These are phyloP conservation scores for Tenthredo distinguenda DNA, from an alignment of 2,888 invertebrate species.

Conservation along the genomic window DNA sequence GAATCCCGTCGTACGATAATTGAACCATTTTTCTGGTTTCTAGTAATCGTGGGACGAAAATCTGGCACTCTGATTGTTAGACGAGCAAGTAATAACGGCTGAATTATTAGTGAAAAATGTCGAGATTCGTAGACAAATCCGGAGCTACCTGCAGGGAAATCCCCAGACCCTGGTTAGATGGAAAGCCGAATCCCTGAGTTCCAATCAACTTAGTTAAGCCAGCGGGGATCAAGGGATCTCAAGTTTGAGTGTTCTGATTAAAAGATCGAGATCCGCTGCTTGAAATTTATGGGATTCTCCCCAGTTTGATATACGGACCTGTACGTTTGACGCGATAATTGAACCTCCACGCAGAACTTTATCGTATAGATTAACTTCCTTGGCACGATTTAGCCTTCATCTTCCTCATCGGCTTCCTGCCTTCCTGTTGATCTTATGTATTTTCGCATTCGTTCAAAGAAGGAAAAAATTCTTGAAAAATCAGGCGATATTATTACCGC, in stretches of 20 bases:
- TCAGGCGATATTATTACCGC: conserved; percentile 8
- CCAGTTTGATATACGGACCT: not conserved
- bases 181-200: conserved; percentile 8
- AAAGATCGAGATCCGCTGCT: conserved; percentile 35
- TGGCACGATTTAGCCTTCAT: not conserved
- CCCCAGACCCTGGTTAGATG: not conserved
- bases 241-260: conserved; percentile 45
- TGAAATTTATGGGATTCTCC: conserved; percentile 34
- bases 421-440: not conserved
- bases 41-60: not conserved
- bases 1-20: not conserved
- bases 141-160: not conserved
- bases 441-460: not conserved
- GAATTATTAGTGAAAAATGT: not conserved
- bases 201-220: conserved; percentile 38
- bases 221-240: conserved; percentile 38
- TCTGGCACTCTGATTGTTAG: not conserved
- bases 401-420: not conserved
- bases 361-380: conserved; percentile 3
- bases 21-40: not conserved
- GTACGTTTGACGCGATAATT: conserved; percentile 25
- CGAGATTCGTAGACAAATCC: conserved; percentile 15
- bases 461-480: not conserved
- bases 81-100: not conserved
- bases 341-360: not conserved